Evolutionary conservation across 2,888 invertebrate genomes (phyloP).

Genomic region (Belgica antarctica): DNA sequence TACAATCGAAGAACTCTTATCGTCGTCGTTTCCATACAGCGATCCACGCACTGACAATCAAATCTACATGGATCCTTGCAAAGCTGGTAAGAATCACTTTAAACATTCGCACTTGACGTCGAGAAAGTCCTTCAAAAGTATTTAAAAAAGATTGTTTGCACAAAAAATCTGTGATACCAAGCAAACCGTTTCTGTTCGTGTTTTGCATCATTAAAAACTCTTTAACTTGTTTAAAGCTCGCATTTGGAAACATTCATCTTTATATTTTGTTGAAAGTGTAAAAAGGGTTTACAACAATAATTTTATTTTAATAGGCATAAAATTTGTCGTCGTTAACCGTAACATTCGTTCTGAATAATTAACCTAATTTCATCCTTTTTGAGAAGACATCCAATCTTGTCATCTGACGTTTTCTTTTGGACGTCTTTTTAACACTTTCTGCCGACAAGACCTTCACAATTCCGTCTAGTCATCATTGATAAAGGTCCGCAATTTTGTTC

Average conservation of each 20-base stretch:
- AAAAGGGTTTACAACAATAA: neutral
- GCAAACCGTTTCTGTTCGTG: no score
- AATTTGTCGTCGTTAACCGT: neutral
- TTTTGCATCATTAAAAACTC: neutral
- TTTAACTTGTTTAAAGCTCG: neutral
- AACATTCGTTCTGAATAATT: neutral
- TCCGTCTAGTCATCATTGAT: no score
- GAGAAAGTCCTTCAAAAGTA: no score
- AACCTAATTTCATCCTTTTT: constrained; percentile 4
- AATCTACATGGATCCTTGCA: constrained; percentile 39
- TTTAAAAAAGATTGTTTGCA: no score
- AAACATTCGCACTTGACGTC: no score
- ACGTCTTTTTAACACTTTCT: no score
- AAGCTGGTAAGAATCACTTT: constrained; percentile 26
- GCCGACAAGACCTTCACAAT: no score
- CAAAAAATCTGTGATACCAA: no score
- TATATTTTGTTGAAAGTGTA: neutral
- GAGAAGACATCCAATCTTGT: neutral
- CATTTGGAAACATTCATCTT: neutral
- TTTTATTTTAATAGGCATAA: constrained; percentile 1
- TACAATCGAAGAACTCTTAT: constrained; percentile 25
- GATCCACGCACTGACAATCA: constrained; percentile 19
- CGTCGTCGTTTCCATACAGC: constrained; percentile 23
- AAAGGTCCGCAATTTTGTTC: no score
- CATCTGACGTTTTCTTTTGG: neutral